Evolutionary conservation across 2,797 vertebrate species (phyloP).

Genomic region (Anguilla pacifica): DNA sequence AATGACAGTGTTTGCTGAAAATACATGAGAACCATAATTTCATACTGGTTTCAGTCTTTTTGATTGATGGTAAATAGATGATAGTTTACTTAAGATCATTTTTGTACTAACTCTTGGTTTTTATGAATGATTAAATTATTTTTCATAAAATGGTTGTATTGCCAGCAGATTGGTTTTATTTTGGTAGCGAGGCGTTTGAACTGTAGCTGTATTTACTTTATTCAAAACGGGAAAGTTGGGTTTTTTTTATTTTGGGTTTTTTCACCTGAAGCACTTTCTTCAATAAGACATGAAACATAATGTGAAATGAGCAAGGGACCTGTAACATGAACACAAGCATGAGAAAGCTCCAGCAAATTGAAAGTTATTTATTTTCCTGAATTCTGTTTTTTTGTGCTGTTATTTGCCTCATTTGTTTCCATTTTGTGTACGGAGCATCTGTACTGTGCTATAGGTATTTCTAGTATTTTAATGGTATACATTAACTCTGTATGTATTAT

Average conservation of each 20-base stretch:
- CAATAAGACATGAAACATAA: neutral
- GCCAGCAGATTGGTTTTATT: neutral
- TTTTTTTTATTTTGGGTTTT: neutral
- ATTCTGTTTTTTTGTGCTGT: neutral
- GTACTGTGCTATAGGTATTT: neutral
- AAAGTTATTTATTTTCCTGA: neutral
- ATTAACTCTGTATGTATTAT: neutral
- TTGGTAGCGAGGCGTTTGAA: neutral
- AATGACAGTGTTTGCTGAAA: neutral
- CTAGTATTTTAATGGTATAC: neutral
- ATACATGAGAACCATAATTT: neutral
- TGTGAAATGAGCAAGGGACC: neutral
- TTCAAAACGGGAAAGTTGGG: neutral
- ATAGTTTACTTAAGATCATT: neutral
- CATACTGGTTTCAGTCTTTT: neutral
- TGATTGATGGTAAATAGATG: neutral
- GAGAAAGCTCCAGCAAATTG: neutral
- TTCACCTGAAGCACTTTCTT: neutral
- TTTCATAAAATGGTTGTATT: neutral
- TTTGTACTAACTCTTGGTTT: neutral
- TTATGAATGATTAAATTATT: neutral
- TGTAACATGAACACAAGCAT: neutral
- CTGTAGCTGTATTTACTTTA: neutral
- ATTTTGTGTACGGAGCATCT: neutral
- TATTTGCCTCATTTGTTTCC: neutral